Conservation (phyloP, 2,113 vertebrate genomes). For the Campylorhamphus procurvoides region DNA sequence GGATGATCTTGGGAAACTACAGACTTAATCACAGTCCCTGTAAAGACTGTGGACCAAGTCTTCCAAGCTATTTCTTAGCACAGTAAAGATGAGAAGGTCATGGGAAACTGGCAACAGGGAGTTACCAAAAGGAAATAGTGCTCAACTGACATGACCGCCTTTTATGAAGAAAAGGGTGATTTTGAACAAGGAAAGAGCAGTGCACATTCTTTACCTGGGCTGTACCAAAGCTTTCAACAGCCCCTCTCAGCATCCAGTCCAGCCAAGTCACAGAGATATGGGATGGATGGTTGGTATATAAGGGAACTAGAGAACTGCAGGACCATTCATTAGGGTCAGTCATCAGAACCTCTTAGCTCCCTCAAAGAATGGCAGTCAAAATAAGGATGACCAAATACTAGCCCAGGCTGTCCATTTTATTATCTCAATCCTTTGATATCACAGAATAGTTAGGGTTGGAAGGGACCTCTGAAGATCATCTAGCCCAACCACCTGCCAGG, state of each 20-base stretch:
- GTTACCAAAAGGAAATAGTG: neutral
- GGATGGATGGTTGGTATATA: neutral
- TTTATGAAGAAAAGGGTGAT: neutral
- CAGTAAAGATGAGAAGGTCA: neutral
- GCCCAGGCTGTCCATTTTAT: neutral
- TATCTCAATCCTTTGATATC: neutral
- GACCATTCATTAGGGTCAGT: neutral
- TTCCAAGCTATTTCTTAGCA: neutral
- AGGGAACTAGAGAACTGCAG: neutral
- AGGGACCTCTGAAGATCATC: neutral
- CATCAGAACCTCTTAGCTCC: neutral
- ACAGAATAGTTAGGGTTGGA: neutral
- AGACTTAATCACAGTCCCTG: neutral
- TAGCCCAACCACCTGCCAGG: neutral
- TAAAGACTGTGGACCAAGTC: neutral
- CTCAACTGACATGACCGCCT: neutral
- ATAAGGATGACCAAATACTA: neutral
- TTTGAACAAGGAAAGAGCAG: neutral
- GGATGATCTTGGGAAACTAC: neutral
- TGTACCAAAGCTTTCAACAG: neutral
- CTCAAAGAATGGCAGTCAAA: neutral
- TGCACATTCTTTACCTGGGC: neutral
- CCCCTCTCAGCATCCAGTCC: neutral
- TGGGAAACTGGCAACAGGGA: neutral
- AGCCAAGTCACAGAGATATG: neutral